Evolutionary conservation across 2,113 vertebrate species (phyloP), one percentile per base, ranked within the genome.

Genomic region (Heteronetta atricapilla): DNA sequence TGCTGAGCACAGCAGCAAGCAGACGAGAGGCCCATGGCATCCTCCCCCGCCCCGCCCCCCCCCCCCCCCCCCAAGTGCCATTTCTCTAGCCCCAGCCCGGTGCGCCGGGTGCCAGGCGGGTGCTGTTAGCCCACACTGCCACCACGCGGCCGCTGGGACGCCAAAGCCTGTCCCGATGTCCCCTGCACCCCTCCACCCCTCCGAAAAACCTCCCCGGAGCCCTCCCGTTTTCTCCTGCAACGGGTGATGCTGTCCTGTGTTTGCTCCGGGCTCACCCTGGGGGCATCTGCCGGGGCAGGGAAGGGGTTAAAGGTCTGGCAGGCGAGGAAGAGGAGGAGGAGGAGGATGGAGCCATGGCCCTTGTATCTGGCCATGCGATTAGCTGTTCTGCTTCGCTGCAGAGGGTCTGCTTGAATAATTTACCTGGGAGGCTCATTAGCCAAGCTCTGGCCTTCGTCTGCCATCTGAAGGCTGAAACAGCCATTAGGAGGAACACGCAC

Each of bases 391-490:
- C 84, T 93, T 74, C 81, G 60, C 86, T 79, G 90, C 6, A 4
- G 29, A 85, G 88, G 73, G 73, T 66, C 94, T 93, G 95, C 82
- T 95, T 93, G 83, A 96, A 92, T 95, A 90, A 93, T 96, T 94
- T 89, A 93, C 59, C 94, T 63, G 72, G 20, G 81, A 94, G 86
- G 86, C 72, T 95, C 96, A 90, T 96, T 93, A 93, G 63, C 56
- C 60, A 50, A 77, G 81, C 60, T 94, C 95, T 97, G 97, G 95
- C 95, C 96, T 96, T 96, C 81, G 15, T 95, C 96, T 95, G 94
- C 72, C 14, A 7, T 66, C 91, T 95, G 95, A 87, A 95, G 93
- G 95, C 97, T 97, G 94, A 90, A 96, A 85, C 50, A 83, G 91
- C 95, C 88, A 93, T 97, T 90, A 94, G 78, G 56, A 72, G 68